Evolutionary conservation across 2,797 vertebrate genomes (phyloP).

Genomic region (Pteronotus mesoamericanus): DNA sequence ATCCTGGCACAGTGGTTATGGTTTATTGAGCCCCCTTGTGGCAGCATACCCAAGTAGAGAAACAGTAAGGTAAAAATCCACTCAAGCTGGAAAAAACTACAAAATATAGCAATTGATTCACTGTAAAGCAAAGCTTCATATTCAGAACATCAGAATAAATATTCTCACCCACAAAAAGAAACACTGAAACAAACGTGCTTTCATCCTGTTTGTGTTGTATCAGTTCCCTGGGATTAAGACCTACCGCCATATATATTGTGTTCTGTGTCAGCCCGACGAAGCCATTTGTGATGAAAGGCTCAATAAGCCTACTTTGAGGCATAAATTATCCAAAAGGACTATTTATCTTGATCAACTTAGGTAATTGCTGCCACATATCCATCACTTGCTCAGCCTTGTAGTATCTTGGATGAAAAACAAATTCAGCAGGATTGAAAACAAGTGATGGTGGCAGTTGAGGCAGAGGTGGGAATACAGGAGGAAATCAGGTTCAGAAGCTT

Average conservation of each 20-base stretch:
- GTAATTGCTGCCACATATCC: not conserved
- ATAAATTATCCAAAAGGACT: not conserved
- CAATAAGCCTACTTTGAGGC: not conserved
- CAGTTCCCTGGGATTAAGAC: not conserved
- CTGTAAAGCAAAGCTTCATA: not conserved
- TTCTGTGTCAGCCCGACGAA: not conserved
- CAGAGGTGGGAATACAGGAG: not conserved
- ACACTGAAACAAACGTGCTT: not conserved
- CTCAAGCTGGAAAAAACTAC: not conserved
- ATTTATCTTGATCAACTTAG: not conserved
- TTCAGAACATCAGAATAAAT: not conserved
- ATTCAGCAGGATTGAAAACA: not conserved
- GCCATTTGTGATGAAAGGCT: not conserved
- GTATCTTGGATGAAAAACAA: not conserved
- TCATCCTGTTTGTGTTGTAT: not conserved
- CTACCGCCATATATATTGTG: not conserved
- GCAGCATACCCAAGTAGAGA: not conserved
- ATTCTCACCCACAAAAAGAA: not conserved
- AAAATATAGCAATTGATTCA: not conserved
- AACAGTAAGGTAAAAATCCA: not conserved
- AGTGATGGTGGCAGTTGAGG: not conserved
- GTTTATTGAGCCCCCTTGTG: not conserved
- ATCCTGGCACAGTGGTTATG: not conserved
- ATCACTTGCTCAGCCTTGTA: not conserved
- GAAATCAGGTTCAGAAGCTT: not conserved